Evolutionary conservation across 1,140 invertebrate genomes (phyloP).

Genomic region (Drosophila virilis): DNA sequence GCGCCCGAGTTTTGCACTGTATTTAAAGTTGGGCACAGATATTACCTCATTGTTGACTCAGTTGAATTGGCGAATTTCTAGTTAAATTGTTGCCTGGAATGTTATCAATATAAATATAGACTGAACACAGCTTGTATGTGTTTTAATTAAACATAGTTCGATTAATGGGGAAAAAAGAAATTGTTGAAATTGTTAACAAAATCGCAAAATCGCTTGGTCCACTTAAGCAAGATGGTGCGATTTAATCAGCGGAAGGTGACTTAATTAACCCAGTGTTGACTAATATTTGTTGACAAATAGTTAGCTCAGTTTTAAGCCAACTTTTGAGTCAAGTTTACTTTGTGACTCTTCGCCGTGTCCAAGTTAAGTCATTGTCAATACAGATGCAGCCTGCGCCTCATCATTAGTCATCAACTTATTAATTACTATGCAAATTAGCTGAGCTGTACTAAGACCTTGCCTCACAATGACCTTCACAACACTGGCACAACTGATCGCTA

Average conservation of each 20-base stretch:
- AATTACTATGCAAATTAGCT: constrained; percentile 40
- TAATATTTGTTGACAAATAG: not conserved
- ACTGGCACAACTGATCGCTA: constrained; percentile 34
- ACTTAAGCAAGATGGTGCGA: no score
- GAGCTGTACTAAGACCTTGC: not conserved
- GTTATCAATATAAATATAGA: not conserved
- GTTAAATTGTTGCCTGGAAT: constrained; percentile 8
- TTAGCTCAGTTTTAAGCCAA: not conserved
- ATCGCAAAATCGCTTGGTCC: not conserved
- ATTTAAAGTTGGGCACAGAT: constrained; percentile 24
- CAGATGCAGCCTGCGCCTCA: not conserved
- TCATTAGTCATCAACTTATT: constrained; percentile 48
- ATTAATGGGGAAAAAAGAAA: not conserved
- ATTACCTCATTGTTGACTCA: constrained; percentile 77
- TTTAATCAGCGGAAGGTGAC: no score
- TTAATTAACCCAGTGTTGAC: constrained; percentile 4
- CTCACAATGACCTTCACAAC: constrained; percentile 46
- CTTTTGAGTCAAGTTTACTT: not conserved
- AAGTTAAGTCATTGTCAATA: constrained; percentile 21
- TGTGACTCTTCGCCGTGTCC: constrained; percentile 1
- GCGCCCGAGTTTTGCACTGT: constrained; percentile 1
- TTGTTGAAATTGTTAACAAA: not conserved
- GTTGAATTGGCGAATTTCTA: constrained; percentile 52
- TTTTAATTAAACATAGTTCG: not conserved
- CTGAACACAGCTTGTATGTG: not conserved